Evolutionary conservation across 2,888 invertebrate genomes (phyloP).

Genomic region (Drosophila cognata): DNA sequence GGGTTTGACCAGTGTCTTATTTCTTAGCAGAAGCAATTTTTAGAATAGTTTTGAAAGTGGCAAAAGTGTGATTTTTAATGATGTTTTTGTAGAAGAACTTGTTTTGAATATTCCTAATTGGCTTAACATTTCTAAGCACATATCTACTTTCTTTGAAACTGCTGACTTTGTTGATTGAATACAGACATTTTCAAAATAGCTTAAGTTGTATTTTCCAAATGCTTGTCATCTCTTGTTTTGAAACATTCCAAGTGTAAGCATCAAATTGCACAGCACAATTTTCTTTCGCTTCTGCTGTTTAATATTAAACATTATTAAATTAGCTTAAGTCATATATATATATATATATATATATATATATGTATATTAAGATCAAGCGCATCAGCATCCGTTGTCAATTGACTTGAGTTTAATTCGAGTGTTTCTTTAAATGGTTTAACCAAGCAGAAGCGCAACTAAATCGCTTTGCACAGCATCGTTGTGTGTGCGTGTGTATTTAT

Average conservation of each 20-base stretch:
- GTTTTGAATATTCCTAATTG: neutral
- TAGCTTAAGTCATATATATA: neutral
- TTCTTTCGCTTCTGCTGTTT: neutral
- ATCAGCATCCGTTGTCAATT: conserved; percentile 11
- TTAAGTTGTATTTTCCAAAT: neutral
- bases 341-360: neutral
- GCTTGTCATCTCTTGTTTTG: neutral
- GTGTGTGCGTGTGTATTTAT: neutral
- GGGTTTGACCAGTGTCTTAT: neutral
- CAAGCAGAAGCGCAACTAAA: conserved; percentile 7
- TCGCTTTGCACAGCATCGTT: neutral
- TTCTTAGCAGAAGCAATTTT: neutral
- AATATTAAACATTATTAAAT: neutral
- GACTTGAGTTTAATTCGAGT: conserved; percentile 3
- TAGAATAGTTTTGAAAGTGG: neutral
- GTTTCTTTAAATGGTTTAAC: neutral
- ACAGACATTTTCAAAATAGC: neutral
- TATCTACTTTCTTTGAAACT: neutral
- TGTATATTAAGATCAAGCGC: neutral
- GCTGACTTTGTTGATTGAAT: neutral
- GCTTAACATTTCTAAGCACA: too few species aligned
- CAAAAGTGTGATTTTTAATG: neutral
- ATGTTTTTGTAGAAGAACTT: neutral
- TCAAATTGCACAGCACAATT: neutral
- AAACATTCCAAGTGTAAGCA: neutral